Evolutionary conservation across 1,140 invertebrate species (phyloP).

Genomic region (Pemphigus obesinymphae): DNA sequence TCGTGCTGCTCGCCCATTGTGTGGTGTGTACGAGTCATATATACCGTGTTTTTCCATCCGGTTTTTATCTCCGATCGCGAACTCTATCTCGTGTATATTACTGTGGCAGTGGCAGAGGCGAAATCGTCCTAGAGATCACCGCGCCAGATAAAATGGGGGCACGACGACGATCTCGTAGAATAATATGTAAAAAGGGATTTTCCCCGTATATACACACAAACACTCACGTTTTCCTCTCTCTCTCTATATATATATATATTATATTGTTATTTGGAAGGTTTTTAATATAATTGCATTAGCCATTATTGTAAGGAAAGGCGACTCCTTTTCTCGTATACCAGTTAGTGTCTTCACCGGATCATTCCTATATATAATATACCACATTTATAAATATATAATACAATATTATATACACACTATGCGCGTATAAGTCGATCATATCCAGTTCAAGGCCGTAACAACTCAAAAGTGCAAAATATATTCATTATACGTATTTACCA

Average conservation of each 20-base stretch:
- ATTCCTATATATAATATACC: too few species aligned
- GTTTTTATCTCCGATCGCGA: conserved; percentile 17
- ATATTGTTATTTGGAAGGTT: neutral
- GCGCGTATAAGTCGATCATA: too few species aligned
- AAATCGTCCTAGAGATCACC: conserved; percentile 31
- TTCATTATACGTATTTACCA: too few species aligned
- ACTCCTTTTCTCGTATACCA: neutral
- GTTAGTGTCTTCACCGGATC: neutral
- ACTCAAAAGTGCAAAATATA: too few species aligned
- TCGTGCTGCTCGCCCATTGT: conserved; percentile 18
- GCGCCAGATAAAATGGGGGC: neutral
- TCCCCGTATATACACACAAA: neutral
- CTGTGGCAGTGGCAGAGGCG: neutral
- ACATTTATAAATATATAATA: too few species aligned
- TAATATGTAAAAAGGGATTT: conserved; percentile 38
- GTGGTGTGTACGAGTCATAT: neutral
- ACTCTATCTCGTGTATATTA: conserved; percentile 6
- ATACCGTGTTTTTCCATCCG: neutral
- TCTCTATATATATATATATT: neutral
- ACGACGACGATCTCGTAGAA: conserved; percentile 8
- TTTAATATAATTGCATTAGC: conserved; percentile 21
- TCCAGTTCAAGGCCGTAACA: too few species aligned
- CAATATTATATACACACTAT: too few species aligned
- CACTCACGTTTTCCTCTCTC: neutral
- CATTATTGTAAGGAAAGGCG: neutral